Evolutionary conservation across 2,113 vertebrate species (phyloP).

Genomic region (Albula goreensis): DNA sequence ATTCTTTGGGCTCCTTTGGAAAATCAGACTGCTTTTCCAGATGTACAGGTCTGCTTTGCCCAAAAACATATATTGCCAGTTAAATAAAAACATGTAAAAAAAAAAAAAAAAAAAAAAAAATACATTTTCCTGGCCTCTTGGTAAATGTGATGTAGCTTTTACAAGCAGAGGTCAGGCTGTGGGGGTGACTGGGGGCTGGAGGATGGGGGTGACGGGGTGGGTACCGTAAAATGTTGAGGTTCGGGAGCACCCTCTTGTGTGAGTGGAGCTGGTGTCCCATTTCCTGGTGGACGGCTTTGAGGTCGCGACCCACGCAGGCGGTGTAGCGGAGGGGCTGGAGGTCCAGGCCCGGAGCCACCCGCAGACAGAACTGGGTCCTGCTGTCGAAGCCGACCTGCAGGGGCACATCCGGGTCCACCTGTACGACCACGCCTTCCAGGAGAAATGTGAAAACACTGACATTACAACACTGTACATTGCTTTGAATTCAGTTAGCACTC

Average conservation of each 20-base stretch:
- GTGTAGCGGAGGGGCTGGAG: conserved; percentile 73
- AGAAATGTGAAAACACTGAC: background rate
- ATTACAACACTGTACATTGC: background rate
- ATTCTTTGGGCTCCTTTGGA: too few relatives aligned
- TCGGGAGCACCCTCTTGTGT: conserved; percentile 63
- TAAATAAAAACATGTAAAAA: too few relatives aligned
- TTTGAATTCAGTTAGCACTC: too few relatives aligned
- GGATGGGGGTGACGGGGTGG: background rate
- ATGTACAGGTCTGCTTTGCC: background rate
- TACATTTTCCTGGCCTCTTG: too few relatives aligned
- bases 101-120: too few relatives aligned
- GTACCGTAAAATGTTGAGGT: conserved; percentile 72
- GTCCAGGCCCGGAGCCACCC: conserved; percentile 63
- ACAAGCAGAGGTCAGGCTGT: background rate
- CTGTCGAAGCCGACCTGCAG: conserved; percentile 76
- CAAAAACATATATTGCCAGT: too few relatives aligned
- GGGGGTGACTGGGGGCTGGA: background rate
- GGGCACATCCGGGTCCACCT: conserved; percentile 68
- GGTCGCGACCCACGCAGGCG: conserved; percentile 72
- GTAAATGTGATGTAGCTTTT: too few relatives aligned
- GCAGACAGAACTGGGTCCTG: conserved; percentile 77
- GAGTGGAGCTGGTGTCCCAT: conserved; percentile 50
- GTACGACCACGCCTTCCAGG: conserved; percentile 75
- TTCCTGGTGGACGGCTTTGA: conserved; percentile 70
- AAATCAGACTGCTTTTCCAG: too few relatives aligned